Evolutionary conservation across 2,797 vertebrate species (phyloP), one percentile per base, ranked within the genome.

Genomic region (Falco columbarius): DNA sequence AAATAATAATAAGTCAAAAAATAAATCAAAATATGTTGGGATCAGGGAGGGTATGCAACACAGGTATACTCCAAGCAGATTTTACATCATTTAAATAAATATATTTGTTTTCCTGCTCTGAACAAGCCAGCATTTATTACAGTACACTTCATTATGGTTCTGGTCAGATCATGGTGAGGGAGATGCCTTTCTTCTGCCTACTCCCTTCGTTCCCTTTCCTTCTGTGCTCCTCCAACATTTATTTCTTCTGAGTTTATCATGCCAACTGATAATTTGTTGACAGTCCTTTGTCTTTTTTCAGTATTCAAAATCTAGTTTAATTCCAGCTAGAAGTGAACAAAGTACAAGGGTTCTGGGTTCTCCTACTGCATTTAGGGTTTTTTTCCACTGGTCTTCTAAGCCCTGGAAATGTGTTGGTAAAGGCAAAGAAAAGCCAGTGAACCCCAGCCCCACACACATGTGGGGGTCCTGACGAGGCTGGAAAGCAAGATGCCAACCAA

Each of bases 391-490:
- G 6, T 63, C 40, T 44, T 13, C n/a, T 55, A 34, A 87, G 8
- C 32, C 23, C 19, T 10, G 29, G 18, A 72, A 58, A 51, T 12
- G 17, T 17, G 14, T 7, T 29, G 49, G 15, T 34, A 44, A 80
- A 76, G 34, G 22, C 3, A 44, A 21, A 49, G 20, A 46, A 47
- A 36, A 13, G 8, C 8, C 47, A 18, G 3, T 3, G 24, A 81
- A 24, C 7, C 18, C 19, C 32, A 56, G 2, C 2, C 8, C 6
- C 6, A 3, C 14, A 6, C 15, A 7, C 2, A 3, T 5, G 0
- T 8, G 7, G 15, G 6, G 8, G 9, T 27, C 21, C 55, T 52
- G 40, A 36, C 23, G 23, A 36, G 47, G 14, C 27, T 80, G 61
- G 12, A 59, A 76, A 83, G 49, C 23, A 42, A 36, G 12, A 29